phyloP scores from a whole-genome alignment of 2,113 vertebrate genomes.

The Plectropomus leopardus region DNA sequence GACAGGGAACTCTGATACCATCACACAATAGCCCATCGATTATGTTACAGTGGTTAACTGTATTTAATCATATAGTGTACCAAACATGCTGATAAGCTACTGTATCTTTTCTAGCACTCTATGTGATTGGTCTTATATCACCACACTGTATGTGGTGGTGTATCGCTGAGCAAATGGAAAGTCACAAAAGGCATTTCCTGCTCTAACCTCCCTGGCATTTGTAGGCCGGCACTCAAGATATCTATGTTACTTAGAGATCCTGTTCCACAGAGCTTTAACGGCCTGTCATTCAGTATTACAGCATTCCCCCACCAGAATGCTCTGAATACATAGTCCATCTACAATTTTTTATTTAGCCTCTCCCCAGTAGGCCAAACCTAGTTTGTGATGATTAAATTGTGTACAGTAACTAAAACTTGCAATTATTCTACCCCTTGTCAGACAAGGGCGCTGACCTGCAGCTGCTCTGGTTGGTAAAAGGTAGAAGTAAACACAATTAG shows the following conservation, averaged over 20 bases:
- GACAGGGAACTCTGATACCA: slow-evolving; percentile 44
- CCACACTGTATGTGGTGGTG: slow-evolving; percentile 67
- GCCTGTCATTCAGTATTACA: slow-evolving; percentile 76
- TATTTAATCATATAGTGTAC: slow-evolving; percentile 25
- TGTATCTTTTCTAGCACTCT: slow-evolving; percentile 13
- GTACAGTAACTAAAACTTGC: slow-evolving; percentile 44
- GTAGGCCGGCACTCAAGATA: slow-evolving; percentile 81
- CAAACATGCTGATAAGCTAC: slow-evolving; percentile 29
- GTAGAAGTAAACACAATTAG: slow-evolving; percentile 79
- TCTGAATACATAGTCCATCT: slow-evolving; percentile 33
- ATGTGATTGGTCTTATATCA: slow-evolving; percentile 39
- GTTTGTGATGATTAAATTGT: slow-evolving; percentile 59
- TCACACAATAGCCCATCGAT: slow-evolving; percentile 35
- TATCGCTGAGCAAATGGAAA: slow-evolving; percentile 89
- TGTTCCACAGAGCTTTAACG: slow-evolving; percentile 83
- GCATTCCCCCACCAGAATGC: slow-evolving; percentile 58
- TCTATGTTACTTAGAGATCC: slow-evolving; percentile 86
- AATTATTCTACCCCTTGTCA: slow-evolving; percentile 50
- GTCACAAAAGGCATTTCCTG: slow-evolving; percentile 87
- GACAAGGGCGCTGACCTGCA: slow-evolving; percentile 53
- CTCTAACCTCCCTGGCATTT: slow-evolving; percentile 87
- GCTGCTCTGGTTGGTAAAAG: slow-evolving; percentile 64
- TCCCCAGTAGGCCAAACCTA: slow-evolving; percentile 33
- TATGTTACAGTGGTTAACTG: slow-evolving; percentile 2
- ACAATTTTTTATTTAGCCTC: slow-evolving; percentile 45